Percentiles rank a stretch among this genome's conserved stretches.
Conservation (phyloP, 2,797 vertebrate species). For the Acanthornis magna region DNA sequence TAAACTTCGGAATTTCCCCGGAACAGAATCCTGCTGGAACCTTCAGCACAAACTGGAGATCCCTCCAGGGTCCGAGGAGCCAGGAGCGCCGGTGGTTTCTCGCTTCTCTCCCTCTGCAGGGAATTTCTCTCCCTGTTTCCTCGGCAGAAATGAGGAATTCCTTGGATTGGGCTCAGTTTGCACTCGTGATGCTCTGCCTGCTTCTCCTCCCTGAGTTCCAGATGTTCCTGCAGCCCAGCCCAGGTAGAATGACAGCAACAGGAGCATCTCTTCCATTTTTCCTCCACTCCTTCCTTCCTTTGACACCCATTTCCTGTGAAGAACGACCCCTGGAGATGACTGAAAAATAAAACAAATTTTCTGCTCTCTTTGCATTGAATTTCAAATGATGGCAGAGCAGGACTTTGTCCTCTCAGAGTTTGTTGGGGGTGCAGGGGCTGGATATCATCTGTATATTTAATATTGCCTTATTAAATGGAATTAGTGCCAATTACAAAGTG, state of each 20-base stretch:
- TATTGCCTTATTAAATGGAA: not conserved
- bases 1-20: not conserved
- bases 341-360: not conserved
- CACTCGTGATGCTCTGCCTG: fast-evolving
- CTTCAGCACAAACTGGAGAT: not conserved
- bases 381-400: not conserved
- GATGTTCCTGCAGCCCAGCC: not conserved
- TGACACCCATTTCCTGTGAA: not conserved
- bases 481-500: not conserved
- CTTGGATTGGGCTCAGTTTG: not conserved
- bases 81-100: not conserved
- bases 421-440: not conserved
- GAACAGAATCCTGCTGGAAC: not conserved
- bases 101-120: not conserved
- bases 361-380: not conserved
- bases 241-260: not conserved
- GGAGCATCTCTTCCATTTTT: not conserved
- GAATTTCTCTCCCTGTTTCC: not conserved
- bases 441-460: not conserved
- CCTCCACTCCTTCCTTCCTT: not conserved
- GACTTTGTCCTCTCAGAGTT: not conserved
- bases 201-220: not conserved
- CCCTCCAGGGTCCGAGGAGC: not conserved
- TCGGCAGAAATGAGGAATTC: not conserved
- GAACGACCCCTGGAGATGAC: not conserved